Percentiles rank a stretch among this genome's conserved stretches.
Conservation (phyloP, 1,140 invertebrate species). For the Hetaerina americana region DNA sequence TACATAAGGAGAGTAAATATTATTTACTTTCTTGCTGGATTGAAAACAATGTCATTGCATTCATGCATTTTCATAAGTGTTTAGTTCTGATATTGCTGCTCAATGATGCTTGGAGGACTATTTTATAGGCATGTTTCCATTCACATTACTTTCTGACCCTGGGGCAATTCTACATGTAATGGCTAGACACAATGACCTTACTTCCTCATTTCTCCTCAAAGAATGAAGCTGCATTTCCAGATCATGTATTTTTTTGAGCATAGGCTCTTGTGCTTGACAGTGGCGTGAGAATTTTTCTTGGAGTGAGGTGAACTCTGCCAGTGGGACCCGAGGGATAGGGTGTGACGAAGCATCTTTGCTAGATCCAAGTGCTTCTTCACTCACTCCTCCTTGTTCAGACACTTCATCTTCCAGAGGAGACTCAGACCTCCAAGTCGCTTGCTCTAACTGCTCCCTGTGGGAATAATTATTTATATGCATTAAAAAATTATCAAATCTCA, state of each 20-base stretch:
- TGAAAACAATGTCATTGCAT: too few relatives aligned
- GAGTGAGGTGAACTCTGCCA: slow-evolving; percentile 42
- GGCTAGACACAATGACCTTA: slow-evolving; percentile 24
- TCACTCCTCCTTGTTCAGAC: background rate
- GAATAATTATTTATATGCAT: too few relatives aligned
- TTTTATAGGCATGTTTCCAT: too few relatives aligned
- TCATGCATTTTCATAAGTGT: too few relatives aligned
- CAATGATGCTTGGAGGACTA: too few relatives aligned
- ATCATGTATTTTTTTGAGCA: slow-evolving; percentile 56
- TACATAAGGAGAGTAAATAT: too few relatives aligned
- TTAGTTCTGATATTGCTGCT: too few relatives aligned
- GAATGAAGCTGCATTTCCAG: slow-evolving; percentile 53
- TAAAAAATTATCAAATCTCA: too few relatives aligned
- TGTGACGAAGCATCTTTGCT: slow-evolving; percentile 22
- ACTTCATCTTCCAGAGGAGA: background rate
- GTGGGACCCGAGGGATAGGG: slow-evolving; percentile 30
- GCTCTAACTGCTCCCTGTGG: slow-evolving; percentile 19
- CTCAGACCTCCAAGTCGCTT: background rate
- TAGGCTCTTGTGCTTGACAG: slow-evolving; percentile 54
- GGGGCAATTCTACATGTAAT: background rate
- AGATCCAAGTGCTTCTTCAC: background rate
- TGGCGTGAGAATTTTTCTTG: slow-evolving; percentile 52
- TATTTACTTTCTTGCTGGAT: too few relatives aligned
- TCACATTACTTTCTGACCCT: background rate
- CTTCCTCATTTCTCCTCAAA: slow-evolving; percentile 47